These are phyloP conservation scores for Anagrus nilaparvatae DNA, from an alignment of 1,140 invertebrate species.

Conservation along the genomic window DNA sequence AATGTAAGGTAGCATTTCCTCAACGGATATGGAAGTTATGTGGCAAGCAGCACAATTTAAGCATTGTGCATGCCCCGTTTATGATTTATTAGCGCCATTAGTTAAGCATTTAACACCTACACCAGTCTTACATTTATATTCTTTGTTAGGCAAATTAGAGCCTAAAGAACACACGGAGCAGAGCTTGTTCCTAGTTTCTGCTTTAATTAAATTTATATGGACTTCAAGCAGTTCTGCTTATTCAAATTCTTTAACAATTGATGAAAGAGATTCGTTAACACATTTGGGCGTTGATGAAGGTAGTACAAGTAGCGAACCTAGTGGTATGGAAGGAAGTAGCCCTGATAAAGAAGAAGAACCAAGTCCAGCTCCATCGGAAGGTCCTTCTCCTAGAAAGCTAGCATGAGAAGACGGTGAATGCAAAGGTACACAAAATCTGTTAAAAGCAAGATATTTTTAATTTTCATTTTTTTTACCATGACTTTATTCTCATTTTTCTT, in stretches of 20 bases:
- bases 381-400: conserved; percentile 41
- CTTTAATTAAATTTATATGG: conserved; percentile 84
- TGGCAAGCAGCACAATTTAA: conserved; percentile 91
- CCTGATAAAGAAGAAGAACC: conserved; percentile 54
- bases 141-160: conserved; percentile 71
- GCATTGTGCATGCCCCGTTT: conserved; percentile 86
- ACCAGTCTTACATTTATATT: conserved; percentile 79
- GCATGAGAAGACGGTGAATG: conserved; percentile 32
- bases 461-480: too few relatives aligned
- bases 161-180: conserved; percentile 88
- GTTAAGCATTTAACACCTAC: conserved; percentile 82
- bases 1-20: conserved; percentile 79
- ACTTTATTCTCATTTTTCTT: too few relatives aligned
- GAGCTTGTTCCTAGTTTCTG: conserved; percentile 79
- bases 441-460: too few relatives aligned
- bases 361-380: conserved; percentile 38
- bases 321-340: conserved; percentile 67
- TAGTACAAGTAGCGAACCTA: conserved; percentile 43
- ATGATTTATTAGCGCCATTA: conserved; percentile 78
- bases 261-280: conserved; percentile 33
- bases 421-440: too few relatives aligned
- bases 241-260: conserved; percentile 36
- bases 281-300: conserved; percentile 30
- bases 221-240: conserved; percentile 53
- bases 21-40: conserved; percentile 85